Base-by-base conservation (phyloP, 1,140 invertebrate genomes). In the Drosophila jambulina region DNA sequence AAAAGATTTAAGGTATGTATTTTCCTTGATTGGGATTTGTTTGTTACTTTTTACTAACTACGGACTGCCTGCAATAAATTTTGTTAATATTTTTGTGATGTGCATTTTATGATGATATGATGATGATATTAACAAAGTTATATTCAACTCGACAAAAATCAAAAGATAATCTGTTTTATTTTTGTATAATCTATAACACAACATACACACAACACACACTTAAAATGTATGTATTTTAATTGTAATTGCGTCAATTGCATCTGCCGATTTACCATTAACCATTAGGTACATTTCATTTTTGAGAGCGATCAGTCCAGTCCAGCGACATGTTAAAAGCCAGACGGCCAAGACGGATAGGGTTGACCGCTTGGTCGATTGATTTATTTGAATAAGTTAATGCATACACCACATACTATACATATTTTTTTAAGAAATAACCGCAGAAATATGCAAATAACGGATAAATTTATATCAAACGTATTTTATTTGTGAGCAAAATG, bases 161-260 rank as follows among this genome's bases (percentile, higher is more conserved):
- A 91, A 91, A 91, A 91, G 79, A 85, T 81, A 90, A 88, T 85
- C 85, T 91, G 85, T 91, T 90, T 90, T 90, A 90, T 90, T 90
- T 90, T 90, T 90, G 86, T 90, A 90, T 82, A 90, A 77, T 77
- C 86, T 85, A 87, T 80, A 81, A 67, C 69, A 65, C 43, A 65
- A 29, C 59, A 61, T 63, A 56, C 64, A 80, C 56, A 48, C 19
- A 74, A 32, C 54, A 42, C 75, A 48, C 62, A 76, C 61, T 78
- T 74, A 53, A 75, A 64, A 67, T 83, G 60, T 79, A 80, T 84
- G 82, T 81, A 80, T 81, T 80, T 65, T 76, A 75, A 62, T 81
- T 80, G 71, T 81, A 75, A 62, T 80, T 80, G 60, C 32, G 68
- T 79, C 57, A 78, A 78, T 78, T 78, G 63, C 54, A 68, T 78